Percentiles rank a stretch among this genome's conserved stretches.
Conservation (phyloP, 2,888 invertebrate species). For the Auanema sp. region DNA sequence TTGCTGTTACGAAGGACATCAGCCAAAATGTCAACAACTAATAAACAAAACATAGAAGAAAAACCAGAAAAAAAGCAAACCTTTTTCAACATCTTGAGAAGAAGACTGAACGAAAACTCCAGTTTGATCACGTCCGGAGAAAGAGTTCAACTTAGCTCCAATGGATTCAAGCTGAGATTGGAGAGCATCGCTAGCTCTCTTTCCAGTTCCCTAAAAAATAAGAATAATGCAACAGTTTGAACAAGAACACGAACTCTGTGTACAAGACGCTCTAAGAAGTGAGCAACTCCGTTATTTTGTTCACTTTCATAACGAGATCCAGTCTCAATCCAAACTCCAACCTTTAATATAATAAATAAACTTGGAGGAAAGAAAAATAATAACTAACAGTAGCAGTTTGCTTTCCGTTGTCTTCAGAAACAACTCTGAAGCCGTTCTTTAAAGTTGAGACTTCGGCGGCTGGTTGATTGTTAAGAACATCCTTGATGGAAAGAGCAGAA, state of each 20-base stretch:
- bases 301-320: slow-evolving; percentile 92
- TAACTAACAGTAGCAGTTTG: slow-evolving; percentile 90
- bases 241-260: slow-evolving; percentile 74
- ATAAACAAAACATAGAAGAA: slow-evolving; percentile 12
- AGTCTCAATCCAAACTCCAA: slow-evolving; percentile 92
- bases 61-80: slow-evolving; percentile 8
- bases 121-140: slow-evolving; percentile 58
- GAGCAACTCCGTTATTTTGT: slow-evolving; percentile 94
- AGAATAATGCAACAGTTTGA: not conserved
- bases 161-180: slow-evolving; percentile 55
- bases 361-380: not conserved
- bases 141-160: slow-evolving; percentile 58
- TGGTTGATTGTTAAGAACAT: slow-evolving; percentile 41
- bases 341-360: slow-evolving; percentile 63
- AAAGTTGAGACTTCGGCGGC: slow-evolving; percentile 66
- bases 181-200: slow-evolving; percentile 51
- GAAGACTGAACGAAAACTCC: slow-evolving; percentile 58
- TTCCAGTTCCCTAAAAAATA: slow-evolving; percentile 44
- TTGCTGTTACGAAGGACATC: slow-evolving; percentile 97
- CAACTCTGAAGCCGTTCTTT: slow-evolving; percentile 84
- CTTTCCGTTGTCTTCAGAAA: slow-evolving; percentile 92
- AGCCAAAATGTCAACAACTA: slow-evolving; percentile 89
- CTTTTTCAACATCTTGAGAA: slow-evolving; percentile 56
- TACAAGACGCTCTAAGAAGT: slow-evolving; percentile 98
- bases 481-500: slow-evolving; percentile 41